A percentile compares a stretch with the other conserved stretches of the same genome.
Conservation (phyloP, 2,888 invertebrate species). For the Boloria selene region DNA sequence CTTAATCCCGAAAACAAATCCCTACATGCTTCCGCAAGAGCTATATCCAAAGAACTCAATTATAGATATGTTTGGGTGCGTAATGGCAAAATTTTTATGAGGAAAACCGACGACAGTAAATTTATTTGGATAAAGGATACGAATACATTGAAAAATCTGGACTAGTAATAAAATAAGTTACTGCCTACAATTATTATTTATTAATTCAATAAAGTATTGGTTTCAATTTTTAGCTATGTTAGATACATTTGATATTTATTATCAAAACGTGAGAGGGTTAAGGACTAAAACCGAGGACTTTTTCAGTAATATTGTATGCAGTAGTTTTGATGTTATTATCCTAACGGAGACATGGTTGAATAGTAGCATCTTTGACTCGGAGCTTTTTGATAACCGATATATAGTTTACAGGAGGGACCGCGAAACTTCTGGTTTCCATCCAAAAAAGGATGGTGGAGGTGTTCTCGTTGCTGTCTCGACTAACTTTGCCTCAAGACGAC, state of each 20-base stretch:
- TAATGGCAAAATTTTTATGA: conserved; percentile 36
- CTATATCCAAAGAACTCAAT: conserved; percentile 38
- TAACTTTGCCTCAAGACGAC: not conserved
- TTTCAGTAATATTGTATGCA: conserved; percentile 29
- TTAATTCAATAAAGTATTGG: too few species aligned
- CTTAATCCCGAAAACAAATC: conserved; percentile 41
- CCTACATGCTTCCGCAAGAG: conserved; percentile 44
- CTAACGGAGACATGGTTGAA: conserved; percentile 17
- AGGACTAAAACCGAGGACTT: conserved; percentile 37
- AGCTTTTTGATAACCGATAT: conserved; percentile 39
- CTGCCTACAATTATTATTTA: too few species aligned
- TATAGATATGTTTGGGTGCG: conserved; percentile 46
- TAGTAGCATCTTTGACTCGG: conserved; percentile 30
- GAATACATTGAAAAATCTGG: too few species aligned
- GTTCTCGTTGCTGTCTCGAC: conserved; percentile 37
- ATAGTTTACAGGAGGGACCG: conserved; percentile 40
- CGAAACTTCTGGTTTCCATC: conserved; percentile 10
- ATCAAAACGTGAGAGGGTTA: conserved; percentile 39
- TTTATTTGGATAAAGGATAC: conserved; percentile 28
- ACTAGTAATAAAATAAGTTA: too few species aligned
- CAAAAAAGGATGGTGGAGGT: conserved; percentile 39
- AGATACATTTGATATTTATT: conserved; percentile 31
- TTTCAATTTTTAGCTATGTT: too few species aligned
- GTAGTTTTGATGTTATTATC: conserved; percentile 35
- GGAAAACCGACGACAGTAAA: conserved; percentile 31